Evolutionary conservation across 2,113 vertebrate species (phyloP).

Genomic region (Colossoma macropomum): DNA sequence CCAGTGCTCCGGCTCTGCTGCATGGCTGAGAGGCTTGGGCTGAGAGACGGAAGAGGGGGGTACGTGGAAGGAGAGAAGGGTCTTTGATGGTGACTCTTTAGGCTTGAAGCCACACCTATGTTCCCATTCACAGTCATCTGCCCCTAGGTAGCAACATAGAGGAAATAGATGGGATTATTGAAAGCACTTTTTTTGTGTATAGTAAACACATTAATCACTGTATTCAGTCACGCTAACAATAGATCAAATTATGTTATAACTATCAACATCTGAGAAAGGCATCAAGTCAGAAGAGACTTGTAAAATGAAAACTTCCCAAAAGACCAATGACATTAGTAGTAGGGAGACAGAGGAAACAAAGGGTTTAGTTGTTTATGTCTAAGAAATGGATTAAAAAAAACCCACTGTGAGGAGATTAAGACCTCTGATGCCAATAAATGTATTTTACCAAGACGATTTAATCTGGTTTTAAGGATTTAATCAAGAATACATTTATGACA

Average conservation of each 20-base stretch:
- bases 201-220: not conserved
- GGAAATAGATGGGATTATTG: slow-evolving; percentile 51
- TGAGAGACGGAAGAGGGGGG: slow-evolving; percentile 79
- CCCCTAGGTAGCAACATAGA: slow-evolving; percentile 67
- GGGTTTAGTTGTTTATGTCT: not conserved
- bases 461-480: not conserved
- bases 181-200: not conserved
- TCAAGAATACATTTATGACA: not conserved
- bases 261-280: not conserved
- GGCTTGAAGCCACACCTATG: slow-evolving; percentile 78
- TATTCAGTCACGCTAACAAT: not conserved
- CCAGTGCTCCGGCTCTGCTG: slow-evolving; percentile 81
- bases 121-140: slow-evolving; percentile 86
- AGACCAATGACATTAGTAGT: not conserved
- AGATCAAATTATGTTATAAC: not conserved
- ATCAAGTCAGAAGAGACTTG: not conserved
- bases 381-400: too few species aligned
- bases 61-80: slow-evolving; percentile 85
- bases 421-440: not conserved
- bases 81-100: slow-evolving; percentile 84
- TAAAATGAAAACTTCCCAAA: not conserved
- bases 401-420: too few species aligned
- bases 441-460: not conserved
- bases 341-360: not conserved
- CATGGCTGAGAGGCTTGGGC: slow-evolving; percentile 79